phyloP scores from a whole-genome alignment of 2,113 vertebrate genomes.

The Scolopax mira region DNA sequence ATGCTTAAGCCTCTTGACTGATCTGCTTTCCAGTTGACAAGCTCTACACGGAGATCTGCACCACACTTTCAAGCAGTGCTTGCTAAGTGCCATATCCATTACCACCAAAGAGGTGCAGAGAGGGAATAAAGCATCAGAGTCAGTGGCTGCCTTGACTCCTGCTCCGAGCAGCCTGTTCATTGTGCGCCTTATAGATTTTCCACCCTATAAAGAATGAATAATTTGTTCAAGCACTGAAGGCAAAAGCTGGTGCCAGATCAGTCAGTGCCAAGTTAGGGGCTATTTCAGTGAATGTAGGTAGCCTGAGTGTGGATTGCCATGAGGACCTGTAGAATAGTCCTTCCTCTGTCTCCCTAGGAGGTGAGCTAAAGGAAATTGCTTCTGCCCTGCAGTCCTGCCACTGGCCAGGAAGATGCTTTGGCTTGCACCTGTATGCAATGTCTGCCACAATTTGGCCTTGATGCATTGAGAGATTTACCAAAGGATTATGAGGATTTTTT shows the following conservation, averaged over 20 bases:
- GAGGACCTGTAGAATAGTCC: neutral
- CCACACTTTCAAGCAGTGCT: neutral
- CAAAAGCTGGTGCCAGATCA: neutral
- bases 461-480: neutral
- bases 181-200: neutral
- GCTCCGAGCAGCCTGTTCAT: neutral
- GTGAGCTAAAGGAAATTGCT: neutral
- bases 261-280: neutral
- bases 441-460: neutral
- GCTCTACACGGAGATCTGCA: neutral
- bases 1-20: slow-evolving; percentile 9
- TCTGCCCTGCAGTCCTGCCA: neutral
- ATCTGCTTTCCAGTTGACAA: neutral
- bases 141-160: neutral
- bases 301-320: neutral
- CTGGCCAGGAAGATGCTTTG: neutral
- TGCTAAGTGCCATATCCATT: neutral
- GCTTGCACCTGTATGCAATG: neutral
- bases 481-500: neutral
- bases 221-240: neutral
- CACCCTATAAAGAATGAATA: neutral
- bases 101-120: neutral
- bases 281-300: neutral
- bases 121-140: neutral
- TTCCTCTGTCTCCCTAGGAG: neutral